Base-by-base conservation (phyloP, 2,888 invertebrate species). In the Rhagonycha lutea region DNA sequence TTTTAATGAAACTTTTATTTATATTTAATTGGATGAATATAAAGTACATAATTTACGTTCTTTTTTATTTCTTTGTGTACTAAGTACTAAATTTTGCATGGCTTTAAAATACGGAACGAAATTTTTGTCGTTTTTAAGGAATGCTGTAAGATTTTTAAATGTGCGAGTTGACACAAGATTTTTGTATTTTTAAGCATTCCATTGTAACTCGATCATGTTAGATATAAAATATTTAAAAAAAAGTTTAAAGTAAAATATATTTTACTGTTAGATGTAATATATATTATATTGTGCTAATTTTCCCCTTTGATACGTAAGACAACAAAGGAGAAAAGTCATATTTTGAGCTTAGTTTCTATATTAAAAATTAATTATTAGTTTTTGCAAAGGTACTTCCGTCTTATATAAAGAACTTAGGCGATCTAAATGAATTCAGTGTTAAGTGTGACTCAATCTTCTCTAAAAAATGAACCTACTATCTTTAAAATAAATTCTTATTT, bases 251-350 rank as follows among this genome's bases (percentile, higher is more conserved):
- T 69, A 26, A 73, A 73, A 75, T 75, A 72, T 76, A 76, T 76
- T 73, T 76, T 76, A 76, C 76, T 76, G 76, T 76, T 76, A 76
- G 76, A 61, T 61, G 70, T 73, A 69, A 47, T 71, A 70, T 65
- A 23, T 69, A 68, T 23, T 72, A 26, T 65, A 65, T 24, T 60
- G 32, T 76, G 76, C 76, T 76, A 73, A 70, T 70, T 73, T 73
- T 76, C 61, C 69, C 73, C 73, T 73, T 73, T 70, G 61, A 67
- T 68, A 70, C 29, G 29, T 73, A 70, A 47, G 18, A 65, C 11
- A 18, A 65, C 61, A 68, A 62, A 70, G 76, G 68, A 68, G 70
- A 76, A 73, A 73, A 63, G 61, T 71, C 75, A 65, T 73, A 70
- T 60, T 69, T 69, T 74, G 61, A 61, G 32, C 67, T 18, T 76